Percentiles rank a stretch among this genome's conserved stretches.
Conservation (phyloP, 2,113 vertebrate species). For the Ictidomys tridecemlineatus region DNA sequence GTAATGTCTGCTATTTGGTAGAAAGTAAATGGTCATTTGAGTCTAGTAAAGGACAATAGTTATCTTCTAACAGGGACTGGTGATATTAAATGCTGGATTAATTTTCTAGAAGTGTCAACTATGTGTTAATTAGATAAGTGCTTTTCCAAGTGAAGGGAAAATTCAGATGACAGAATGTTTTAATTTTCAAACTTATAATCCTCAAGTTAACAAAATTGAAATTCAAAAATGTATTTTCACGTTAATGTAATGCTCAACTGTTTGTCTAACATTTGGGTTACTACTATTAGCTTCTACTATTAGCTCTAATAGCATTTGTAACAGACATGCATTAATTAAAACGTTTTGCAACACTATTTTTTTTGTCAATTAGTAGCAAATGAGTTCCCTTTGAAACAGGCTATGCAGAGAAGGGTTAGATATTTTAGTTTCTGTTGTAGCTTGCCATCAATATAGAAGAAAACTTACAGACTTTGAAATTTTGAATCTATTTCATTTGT, state of each 20-base stretch:
- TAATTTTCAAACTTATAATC: conserved; percentile 14
- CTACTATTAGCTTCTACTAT: not conserved
- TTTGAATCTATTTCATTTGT: not conserved
- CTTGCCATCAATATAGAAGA: not conserved
- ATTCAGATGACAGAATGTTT: conserved; percentile 22
- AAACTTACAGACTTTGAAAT: not conserved
- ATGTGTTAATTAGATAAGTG: conserved; percentile 1
- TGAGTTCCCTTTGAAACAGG: conserved; percentile 29
- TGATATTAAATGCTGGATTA: conserved; percentile 56
- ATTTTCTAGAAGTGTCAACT: conserved; percentile 46
- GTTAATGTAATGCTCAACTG: not conserved
- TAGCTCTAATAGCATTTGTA: conserved; percentile 13
- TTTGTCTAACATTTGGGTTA: not conserved
- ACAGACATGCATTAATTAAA: conserved; percentile 58
- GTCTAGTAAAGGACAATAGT: conserved; percentile 21
- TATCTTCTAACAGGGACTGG: not conserved
- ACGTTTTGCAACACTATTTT: conserved; percentile 53
- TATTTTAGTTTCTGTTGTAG: not conserved
- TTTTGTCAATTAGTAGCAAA: conserved; percentile 31
- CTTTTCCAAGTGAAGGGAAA: conserved; percentile 36
- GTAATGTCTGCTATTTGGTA: conserved; percentile 46
- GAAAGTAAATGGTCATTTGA: conserved; percentile 51
- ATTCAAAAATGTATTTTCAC: not conserved
- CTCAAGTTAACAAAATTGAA: conserved; percentile 63
- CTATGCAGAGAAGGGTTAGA: not conserved